phyloP scores from a whole-genome alignment of 2,888 invertebrate species.

The Oscheius myriophilus region DNA sequence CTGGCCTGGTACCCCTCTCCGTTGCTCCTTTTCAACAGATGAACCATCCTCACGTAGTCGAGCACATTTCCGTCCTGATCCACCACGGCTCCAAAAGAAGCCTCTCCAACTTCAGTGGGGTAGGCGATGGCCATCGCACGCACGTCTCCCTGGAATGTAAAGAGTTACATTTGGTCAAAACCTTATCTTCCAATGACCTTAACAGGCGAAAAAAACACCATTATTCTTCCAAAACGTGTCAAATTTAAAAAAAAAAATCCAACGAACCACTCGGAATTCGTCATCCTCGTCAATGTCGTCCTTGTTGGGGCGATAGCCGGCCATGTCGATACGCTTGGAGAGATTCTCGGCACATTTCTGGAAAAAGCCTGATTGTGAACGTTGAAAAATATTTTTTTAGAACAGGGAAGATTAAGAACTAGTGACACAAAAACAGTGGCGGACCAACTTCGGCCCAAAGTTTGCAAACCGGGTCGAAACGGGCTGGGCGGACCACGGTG shows the following conservation, averaged over 20 bases:
- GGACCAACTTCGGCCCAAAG: no score
- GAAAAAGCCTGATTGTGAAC: neutral
- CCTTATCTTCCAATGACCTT: no score
- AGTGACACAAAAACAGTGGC: no score
- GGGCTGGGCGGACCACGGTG: no score
- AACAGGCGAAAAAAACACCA: neutral
- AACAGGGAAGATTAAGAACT: no score
- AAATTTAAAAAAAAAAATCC: neutral
- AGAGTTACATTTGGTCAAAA: no score
- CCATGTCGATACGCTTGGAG: conserved; percentile 7
- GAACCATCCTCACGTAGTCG: conserved; percentile 87
- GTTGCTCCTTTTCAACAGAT: conserved; percentile 79
- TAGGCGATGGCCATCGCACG: conserved; percentile 87
- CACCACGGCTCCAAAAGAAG: conserved; percentile 79
- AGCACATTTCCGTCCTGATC: conserved; percentile 90
- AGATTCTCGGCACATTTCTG: conserved; percentile 18
- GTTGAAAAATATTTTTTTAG: no score
- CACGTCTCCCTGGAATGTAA: conserved; percentile 73
- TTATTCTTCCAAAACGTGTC: no score
- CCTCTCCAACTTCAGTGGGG: conserved; percentile 67
- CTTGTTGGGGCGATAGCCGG: conserved; percentile 42
- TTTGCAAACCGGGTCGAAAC: no score
- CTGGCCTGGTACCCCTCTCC: conserved; percentile 33
- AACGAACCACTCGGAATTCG: conserved; percentile 75
- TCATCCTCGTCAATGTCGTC: conserved; percentile 61